Conservation (phyloP, 2,113 vertebrate genomes). For the Brienomyrus longianalis region DNA sequence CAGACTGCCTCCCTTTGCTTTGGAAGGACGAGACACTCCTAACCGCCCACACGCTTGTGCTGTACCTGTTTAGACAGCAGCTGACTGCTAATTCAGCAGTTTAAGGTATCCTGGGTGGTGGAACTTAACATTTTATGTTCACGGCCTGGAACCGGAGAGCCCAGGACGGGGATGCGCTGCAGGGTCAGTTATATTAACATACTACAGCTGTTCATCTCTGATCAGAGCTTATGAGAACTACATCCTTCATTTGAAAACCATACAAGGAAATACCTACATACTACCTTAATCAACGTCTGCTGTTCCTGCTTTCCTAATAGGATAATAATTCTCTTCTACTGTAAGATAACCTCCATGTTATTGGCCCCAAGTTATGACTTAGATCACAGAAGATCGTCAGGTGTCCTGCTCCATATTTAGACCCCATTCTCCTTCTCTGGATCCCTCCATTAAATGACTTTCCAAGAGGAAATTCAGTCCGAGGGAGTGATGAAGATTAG, state of each 20-base stretch:
- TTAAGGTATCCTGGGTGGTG: background rate
- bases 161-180: background rate
- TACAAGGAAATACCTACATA: background rate
- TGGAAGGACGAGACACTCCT: background rate
- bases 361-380: background rate
- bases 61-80: background rate
- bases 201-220: background rate
- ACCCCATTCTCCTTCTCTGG: background rate
- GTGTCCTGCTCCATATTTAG: background rate
- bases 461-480: background rate
- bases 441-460: background rate
- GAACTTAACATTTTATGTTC: background rate
- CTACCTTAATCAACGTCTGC: background rate
- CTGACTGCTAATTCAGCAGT: background rate
- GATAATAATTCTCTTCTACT: background rate
- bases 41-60: background rate
- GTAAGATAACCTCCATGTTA: background rate
- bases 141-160: background rate
- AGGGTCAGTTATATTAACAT: background rate
- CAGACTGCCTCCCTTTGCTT: background rate
- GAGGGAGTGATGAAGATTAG: background rate
- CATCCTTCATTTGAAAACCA: background rate
- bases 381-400: background rate
- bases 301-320: background rate
- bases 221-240: background rate